Evolutionary conservation across 2,113 vertebrate genomes (phyloP).

Genomic region (Neoarius graeffei): DNA sequence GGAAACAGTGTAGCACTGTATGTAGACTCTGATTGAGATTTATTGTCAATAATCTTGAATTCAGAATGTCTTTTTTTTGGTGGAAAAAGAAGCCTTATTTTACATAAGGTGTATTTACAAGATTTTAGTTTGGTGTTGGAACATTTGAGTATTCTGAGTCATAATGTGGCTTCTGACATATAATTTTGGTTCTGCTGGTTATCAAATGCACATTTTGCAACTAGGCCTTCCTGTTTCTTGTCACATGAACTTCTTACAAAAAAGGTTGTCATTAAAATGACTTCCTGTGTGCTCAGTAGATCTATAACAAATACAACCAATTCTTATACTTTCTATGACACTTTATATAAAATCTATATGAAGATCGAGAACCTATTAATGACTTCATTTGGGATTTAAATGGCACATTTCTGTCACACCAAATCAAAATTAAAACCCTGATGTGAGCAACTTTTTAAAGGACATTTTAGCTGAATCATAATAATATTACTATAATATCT

Average conservation of each 20-base stretch:
- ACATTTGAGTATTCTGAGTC: not conserved
- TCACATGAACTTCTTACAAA: conserved; percentile 41
- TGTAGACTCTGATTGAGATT: not conserved
- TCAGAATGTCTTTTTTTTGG: not conserved
- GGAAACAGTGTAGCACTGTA: not conserved
- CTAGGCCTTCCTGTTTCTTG: conserved; percentile 31
- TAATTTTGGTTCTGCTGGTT: not conserved
- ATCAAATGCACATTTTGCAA: conserved; percentile 12
- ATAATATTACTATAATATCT: not conserved
- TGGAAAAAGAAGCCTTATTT: not conserved
- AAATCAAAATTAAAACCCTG: not conserved
- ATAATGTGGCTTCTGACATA: not conserved
- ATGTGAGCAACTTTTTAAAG: not conserved
- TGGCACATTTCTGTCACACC: not conserved
- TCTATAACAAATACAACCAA: not conserved
- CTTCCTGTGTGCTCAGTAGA: conserved; percentile 10
- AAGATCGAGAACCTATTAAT: not conserved
- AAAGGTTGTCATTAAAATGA: not conserved
- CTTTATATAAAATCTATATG: not conserved
- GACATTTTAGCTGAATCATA: not conserved
- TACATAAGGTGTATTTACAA: not conserved
- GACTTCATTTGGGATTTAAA: not conserved
- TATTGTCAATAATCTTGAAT: not conserved
- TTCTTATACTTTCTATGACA: not conserved
- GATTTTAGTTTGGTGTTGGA: not conserved